Evolutionary conservation across 2,797 vertebrate species (phyloP), one percentile per base, ranked within the genome.

Genomic region (Phyllotis vaccarum): DNA sequence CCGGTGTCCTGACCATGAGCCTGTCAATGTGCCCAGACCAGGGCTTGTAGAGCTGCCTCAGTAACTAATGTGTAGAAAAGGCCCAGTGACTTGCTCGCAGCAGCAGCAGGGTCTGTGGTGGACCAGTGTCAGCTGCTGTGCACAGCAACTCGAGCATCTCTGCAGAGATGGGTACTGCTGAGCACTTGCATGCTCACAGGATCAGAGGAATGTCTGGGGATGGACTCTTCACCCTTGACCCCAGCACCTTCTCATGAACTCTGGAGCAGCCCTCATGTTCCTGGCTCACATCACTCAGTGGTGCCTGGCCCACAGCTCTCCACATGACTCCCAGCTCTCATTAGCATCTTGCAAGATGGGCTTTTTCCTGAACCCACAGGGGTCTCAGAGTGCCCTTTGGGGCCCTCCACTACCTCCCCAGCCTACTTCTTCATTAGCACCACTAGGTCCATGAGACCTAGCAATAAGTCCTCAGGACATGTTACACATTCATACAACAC

Each of bases 101-200:
- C 16, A 1, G 1, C 5, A 3, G 29, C 16, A 1, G 5, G 64
- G 27, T 40, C 31, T 0, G 0, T 6, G 6, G 21, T 0, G 2
- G 37, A 52, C 88, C 9, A 0, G 43, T 3, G 10, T 1, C 0
- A 1, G 34, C 2, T 10, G 1, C 37, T 66, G 29, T 0, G 54
- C 3, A 6, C 13, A 21, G 3, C 4, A 16, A 31, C 58, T 14
- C 14, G 46, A 29, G 5, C 11, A 1, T 46, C 60, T 43, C 56
- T 66, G 68, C 29, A 29, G 40, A 40, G 40, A 64, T 14, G 8
- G 27, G 46, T 3, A 1, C 60, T 34, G 6, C 43, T 19, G 27
- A 58, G 31, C 29, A 24, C 46, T 1, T 5, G 56, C 12, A 5
- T 14, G 24, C 5, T 27, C 7, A 0, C 46, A 8, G 24, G 68